Evolutionary conservation across 2,797 vertebrate genomes (phyloP).

Genomic region (Sebastes kiyomatsui): DNA sequence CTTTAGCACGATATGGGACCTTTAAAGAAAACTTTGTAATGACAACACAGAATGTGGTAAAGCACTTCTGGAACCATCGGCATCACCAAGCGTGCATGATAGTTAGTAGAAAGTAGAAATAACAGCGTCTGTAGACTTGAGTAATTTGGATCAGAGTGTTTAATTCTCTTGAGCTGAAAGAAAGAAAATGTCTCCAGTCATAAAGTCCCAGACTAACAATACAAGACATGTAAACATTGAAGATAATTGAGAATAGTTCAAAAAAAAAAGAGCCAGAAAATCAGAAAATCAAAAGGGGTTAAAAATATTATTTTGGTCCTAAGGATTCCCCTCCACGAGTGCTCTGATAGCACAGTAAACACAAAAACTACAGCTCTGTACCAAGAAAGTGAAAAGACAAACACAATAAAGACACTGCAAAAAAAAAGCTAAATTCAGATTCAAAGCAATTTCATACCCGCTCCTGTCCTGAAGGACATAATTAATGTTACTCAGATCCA

Average conservation of each 20-base stretch:
- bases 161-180: constrained; percentile 70
- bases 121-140: not conserved
- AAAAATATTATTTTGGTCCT: constrained; percentile 47
- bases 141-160: constrained; percentile 57
- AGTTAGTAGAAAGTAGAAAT: not conserved
- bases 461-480: not conserved
- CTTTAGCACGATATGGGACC: too few relatives aligned
- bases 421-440: not conserved
- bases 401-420: not conserved
- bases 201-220: not conserved
- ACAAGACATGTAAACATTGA: constrained; percentile 6
- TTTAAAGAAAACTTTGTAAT: not conserved
- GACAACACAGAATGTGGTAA: not conserved
- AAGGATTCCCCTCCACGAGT: not conserved
- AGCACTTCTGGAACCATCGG: not conserved
- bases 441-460: not conserved
- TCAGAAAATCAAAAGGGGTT: constrained; percentile 15
- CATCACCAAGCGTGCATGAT: not conserved
- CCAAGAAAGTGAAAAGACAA: not conserved
- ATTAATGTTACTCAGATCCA: not conserved
- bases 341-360: constrained; percentile 1
- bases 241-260: not conserved
- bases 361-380: constrained; percentile 3
- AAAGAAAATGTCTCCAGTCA: not conserved
- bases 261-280: not conserved